Base-by-base conservation (phyloP, 2,113 vertebrate species). In the Aix galericulata region DNA sequence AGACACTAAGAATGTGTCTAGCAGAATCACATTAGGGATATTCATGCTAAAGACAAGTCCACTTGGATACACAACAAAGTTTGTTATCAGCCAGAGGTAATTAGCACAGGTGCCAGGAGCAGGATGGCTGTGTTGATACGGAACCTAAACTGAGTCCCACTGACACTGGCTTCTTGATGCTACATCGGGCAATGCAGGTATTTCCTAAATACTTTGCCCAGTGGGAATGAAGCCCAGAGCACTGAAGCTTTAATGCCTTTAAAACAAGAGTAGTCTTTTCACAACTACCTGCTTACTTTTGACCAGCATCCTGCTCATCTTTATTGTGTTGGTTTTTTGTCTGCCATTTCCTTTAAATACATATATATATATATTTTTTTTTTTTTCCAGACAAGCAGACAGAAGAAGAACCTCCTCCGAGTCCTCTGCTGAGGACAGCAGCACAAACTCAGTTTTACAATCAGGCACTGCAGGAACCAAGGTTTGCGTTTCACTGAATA, bases 121-220 rank as follows among this genome's bases (percentile, higher is more conserved):
- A 66, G 50, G 22, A 36, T n/a, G 52, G 29, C 13, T 2, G 0
- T 44, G n/a, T n/a, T 17, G 8, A n/a, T 76, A 12, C 0, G 3
- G 44, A 27, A 58, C 17, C 6, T 34, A 55, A 44, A 81, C 16
- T 7, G 6, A 15, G 9, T 5, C 8, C 18, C 52, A 15, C 4
- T 1, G 0, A n/a, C 0, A 0, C 25, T 58, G 48, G 58, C 34
- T 60, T 72, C 17, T 20, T 68, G 60, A 52, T 59, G 59, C 27
- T 46, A 17, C 25, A 6, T 13, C 25, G 9, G 18, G 4, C 4
- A 2, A 42, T 15, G 22, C 29, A 86, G 36, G 10, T 14, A 14
- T 53, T 22, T 68, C 23, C 23, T 29, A 72, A 55, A 74, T 40
- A 68, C 58, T 63, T 82, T 69, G 16, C 14, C 21, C 11, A 48